These are phyloP conservation scores for Cotesia vestalis DNA, from an alignment of 1,140 invertebrate species.

Conservation along the genomic window DNA sequence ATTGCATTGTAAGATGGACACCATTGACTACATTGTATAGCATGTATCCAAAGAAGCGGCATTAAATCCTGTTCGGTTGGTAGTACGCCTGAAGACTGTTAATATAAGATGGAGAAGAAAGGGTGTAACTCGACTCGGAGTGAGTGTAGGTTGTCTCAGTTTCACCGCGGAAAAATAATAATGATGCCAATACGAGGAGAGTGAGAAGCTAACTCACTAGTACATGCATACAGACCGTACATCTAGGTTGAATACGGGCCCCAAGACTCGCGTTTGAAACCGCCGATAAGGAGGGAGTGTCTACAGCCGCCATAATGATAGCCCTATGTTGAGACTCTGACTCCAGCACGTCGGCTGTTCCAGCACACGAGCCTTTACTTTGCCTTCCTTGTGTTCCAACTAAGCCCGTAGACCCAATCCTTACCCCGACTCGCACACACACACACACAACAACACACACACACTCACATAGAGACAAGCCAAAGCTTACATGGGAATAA, in stretches of 20 bases:
- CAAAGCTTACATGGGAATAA: no score
- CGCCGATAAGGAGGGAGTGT: constrained; percentile 64
- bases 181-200: constrained; percentile 52
- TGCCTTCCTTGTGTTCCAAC: constrained; percentile 16
- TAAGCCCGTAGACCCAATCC: no score
- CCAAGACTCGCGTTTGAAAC: constrained; percentile 56
- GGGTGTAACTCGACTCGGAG: constrained; percentile 13
- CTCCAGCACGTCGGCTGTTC: constrained; percentile 39
- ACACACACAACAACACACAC: no score
- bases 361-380: constrained; percentile 22
- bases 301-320: constrained; percentile 63
- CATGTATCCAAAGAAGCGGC: no score
- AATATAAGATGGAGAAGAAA: constrained; percentile 3
- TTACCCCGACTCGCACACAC: neutral
- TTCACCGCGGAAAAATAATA: constrained; percentile 54
- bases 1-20: no score
- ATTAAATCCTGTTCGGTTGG: no score
- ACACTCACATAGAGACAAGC: no score
- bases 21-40: no score
- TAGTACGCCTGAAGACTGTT: no score
- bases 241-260: constrained; percentile 14
- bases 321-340: constrained; percentile 54
- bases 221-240: no score
- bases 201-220: neutral
- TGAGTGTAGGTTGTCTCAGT: constrained; percentile 27